Evolutionary conservation across 2,113 vertebrate genomes (phyloP).

Genomic region (Pipra filicauda): DNA sequence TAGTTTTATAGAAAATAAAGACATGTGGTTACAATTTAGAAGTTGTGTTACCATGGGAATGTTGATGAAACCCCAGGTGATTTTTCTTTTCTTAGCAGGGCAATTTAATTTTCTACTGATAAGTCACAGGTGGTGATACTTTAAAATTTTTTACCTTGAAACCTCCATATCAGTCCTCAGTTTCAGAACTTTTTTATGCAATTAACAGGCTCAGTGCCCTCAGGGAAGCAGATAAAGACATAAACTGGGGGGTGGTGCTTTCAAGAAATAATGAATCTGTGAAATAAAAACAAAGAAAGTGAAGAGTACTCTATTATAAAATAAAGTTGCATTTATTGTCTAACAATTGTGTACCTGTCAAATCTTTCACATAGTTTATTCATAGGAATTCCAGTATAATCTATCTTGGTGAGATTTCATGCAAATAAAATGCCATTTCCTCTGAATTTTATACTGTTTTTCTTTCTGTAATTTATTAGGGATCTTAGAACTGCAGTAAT

Average conservation of each 20-base stretch:
- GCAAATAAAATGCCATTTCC: not conserved
- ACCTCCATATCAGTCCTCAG: not conserved
- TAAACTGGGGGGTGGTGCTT: not conserved
- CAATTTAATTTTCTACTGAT: conserved; percentile 12
- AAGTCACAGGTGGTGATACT: not conserved
- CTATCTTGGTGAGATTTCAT: not conserved
- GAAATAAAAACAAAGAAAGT: not conserved
- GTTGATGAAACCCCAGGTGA: not conserved
- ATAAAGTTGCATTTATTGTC: not conserved
- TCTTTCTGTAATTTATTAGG: not conserved
- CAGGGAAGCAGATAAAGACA: not conserved
- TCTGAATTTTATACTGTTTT: not conserved
- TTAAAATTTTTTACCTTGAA: not conserved
- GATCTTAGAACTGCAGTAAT: not conserved
- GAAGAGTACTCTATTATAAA: not conserved
- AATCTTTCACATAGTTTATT: not conserved
- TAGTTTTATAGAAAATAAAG: conserved; percentile 34
- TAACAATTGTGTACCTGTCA: not conserved
- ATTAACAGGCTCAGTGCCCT: not conserved
- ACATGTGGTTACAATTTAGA: not conserved
- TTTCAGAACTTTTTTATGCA: not conserved
- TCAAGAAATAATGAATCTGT: not conserved
- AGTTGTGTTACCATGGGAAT: not conserved
- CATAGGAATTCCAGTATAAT: not conserved
- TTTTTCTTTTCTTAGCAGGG: not conserved